These are phyloP conservation scores for Ispidina lecontei DNA, from an alignment of 2,797 vertebrate species.

Conservation along the genomic window DNA sequence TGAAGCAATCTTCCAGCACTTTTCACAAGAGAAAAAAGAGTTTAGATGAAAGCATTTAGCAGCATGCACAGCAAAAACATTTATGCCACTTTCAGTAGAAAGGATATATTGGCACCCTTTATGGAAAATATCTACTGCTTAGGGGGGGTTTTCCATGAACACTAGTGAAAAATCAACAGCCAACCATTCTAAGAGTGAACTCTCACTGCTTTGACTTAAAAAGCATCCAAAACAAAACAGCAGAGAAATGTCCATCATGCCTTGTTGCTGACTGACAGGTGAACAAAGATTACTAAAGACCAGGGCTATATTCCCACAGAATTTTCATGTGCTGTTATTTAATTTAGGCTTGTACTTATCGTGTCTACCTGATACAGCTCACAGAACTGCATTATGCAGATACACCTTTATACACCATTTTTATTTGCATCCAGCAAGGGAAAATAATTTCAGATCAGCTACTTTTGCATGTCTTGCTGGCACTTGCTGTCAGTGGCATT, in stretches of 20 bases:
- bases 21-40: not conserved
- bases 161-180: not conserved
- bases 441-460: slow-evolving; percentile 19
- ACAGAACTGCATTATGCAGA: not conserved
- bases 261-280: not conserved
- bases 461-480: not conserved
- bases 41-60: not conserved
- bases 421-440: slow-evolving; percentile 26
- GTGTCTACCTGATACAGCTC: not conserved
- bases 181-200: not conserved
- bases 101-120: not conserved
- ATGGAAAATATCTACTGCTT: not conserved
- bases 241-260: not conserved
- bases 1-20: not conserved
- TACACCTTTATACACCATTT: not conserved
- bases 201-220: not conserved
- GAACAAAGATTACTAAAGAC: not conserved
- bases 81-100: not conserved
- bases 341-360: not conserved
- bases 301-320: not conserved
- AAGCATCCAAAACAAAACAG: not conserved
- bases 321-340: not conserved
- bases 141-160: not conserved
- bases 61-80: not conserved
- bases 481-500: not conserved